Conservation (phyloP, 2,888 invertebrate genomes). For the Papilio demoleus region DNA sequence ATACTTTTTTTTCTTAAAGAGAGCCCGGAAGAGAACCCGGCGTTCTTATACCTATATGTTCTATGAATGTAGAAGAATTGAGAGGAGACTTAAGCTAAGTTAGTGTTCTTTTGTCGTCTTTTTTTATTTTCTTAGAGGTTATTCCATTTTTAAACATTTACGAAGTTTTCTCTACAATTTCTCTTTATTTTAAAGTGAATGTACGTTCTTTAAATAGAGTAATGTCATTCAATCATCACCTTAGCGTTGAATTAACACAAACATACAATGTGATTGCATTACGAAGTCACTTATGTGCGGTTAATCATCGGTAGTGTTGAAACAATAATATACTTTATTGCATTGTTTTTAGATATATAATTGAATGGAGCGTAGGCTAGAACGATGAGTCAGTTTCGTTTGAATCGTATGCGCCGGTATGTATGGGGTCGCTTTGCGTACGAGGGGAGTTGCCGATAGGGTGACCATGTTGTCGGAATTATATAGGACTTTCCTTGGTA, state of each 20-base stretch:
- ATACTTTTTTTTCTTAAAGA: too few relatives aligned
- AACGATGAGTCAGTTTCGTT: slow-evolving; percentile 35
- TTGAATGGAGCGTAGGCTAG: background rate
- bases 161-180: too few relatives aligned
- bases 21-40: too few relatives aligned
- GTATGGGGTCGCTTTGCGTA: slow-evolving; percentile 43
- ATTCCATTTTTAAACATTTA: too few relatives aligned
- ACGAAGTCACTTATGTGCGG: slow-evolving; percentile 17
- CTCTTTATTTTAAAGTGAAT: background rate
- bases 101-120: too few relatives aligned
- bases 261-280: slow-evolving; percentile 13
- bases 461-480: slow-evolving; percentile 18
- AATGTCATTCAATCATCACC: slow-evolving; percentile 21
- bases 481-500: background rate
- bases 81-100: too few relatives aligned
- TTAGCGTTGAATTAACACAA: slow-evolving; percentile 8
- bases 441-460: slow-evolving; percentile 33
- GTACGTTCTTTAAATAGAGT: slow-evolving; percentile 13
- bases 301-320: slow-evolving; percentile 22
- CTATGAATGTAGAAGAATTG: too few relatives aligned
- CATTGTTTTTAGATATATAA: slow-evolving; percentile 5
- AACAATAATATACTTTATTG: slow-evolving; percentile 14
- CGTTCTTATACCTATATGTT: too few relatives aligned
- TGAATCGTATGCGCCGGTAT: slow-evolving; percentile 29
- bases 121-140: too few relatives aligned